phyloP scores from a whole-genome alignment of 2,888 invertebrate species.

The Sussaba pulchella region DNA sequence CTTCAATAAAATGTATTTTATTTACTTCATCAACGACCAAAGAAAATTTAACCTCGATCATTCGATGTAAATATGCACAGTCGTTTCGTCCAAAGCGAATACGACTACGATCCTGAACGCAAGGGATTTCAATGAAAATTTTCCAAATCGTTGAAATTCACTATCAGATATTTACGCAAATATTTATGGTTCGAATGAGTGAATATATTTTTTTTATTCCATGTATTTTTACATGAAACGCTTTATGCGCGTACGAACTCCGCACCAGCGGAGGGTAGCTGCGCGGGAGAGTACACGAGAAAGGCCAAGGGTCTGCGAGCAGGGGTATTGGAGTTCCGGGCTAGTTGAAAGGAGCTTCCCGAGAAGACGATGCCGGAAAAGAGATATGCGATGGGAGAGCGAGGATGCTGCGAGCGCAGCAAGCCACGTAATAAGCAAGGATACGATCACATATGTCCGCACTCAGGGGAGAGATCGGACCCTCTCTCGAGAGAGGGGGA shows the following conservation, averaged over 20 bases:
- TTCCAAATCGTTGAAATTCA: too few relatives aligned
- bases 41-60: too few relatives aligned
- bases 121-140: too few relatives aligned
- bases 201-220: not conserved
- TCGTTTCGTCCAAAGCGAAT: too few relatives aligned
- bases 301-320: slow-evolving; percentile 34
- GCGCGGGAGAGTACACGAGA: slow-evolving; percentile 1
- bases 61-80: too few relatives aligned
- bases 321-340: slow-evolving; percentile 24
- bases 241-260: not conserved
- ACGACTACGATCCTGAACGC: too few relatives aligned
- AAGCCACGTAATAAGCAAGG: slow-evolving; percentile 52
- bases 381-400: not conserved
- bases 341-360: slow-evolving; percentile 47
- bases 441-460: slow-evolving; percentile 49
- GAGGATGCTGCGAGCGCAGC: slow-evolving; percentile 27
- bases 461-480: not conserved
- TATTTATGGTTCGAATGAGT: too few relatives aligned
- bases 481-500: slow-evolving; percentile 12
- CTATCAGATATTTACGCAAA: not conserved
- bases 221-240: not conserved
- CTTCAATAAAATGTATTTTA: not conserved
- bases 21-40: too few relatives aligned
- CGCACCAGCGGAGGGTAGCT: not conserved
- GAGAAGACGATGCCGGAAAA: slow-evolving; percentile 1